These are phyloP conservation scores for Acleris cristana DNA, from an alignment of 2,888 invertebrate genomes.

Conservation along the genomic window DNA sequence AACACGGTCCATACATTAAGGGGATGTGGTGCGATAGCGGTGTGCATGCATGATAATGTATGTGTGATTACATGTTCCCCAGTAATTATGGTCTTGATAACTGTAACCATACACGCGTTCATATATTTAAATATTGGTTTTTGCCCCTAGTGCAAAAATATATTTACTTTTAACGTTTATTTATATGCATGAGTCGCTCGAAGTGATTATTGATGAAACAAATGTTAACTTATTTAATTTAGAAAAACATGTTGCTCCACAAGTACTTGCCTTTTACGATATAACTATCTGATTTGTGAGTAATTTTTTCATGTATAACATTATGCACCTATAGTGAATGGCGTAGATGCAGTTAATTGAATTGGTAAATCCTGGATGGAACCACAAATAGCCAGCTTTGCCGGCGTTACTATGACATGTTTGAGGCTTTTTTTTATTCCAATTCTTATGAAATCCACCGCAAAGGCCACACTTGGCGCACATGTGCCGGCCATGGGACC, in stretches of 20 bases:
- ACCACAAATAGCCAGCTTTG: conserved; percentile 24
- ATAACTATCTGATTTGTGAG: too few relatives aligned
- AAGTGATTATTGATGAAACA: too few relatives aligned
- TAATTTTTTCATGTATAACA: too few relatives aligned
- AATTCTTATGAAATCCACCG: conserved; percentile 27
- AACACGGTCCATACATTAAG: conserved; percentile 44
- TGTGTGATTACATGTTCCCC: conserved; percentile 33
- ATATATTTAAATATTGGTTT: too few relatives aligned
- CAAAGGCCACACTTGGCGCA: conserved; percentile 27
- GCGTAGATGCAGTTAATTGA: too few relatives aligned
- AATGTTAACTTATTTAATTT: not conserved
- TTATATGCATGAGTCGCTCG: too few relatives aligned
- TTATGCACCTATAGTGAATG: too few relatives aligned
- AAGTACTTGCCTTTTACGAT: not conserved
- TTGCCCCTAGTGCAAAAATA: too few relatives aligned
- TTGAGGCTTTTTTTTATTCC: conserved; percentile 25
- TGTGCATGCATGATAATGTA: conserved; percentile 33
- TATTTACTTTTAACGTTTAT: too few relatives aligned
- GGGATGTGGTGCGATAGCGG: conserved; percentile 44
- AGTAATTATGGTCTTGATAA: not conserved
- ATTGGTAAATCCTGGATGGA: not conserved
- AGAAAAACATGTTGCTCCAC: conserved; percentile 25
- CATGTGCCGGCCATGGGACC: conserved; percentile 61
- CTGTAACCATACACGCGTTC: not conserved
- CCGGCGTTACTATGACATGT: conserved; percentile 6